Percentiles rank a stretch among this genome's conserved stretches.
These are phyloP conservation scores for Nesidiocoris tenuis DNA, from an alignment of 2,888 invertebrate species.

Conservation along the genomic window DNA sequence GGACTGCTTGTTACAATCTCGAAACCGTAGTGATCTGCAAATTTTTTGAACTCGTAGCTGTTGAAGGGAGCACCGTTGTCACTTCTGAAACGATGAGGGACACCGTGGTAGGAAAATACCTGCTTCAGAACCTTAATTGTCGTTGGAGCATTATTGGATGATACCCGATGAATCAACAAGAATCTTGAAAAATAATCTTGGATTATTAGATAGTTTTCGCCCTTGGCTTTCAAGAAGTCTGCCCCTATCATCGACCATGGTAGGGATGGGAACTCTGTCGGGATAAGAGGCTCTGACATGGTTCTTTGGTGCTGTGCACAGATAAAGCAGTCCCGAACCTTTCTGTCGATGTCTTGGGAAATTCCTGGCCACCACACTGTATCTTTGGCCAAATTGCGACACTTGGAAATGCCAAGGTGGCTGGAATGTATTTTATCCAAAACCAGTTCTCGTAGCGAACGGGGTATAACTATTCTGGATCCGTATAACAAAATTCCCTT, in stretches of 20 bases:
- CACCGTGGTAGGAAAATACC: slow-evolving; percentile 23
- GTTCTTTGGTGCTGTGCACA: background rate
- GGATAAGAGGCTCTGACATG: slow-evolving; percentile 6
- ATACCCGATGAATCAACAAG: too few relatives aligned
- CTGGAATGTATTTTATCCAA: background rate
- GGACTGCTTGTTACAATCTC: slow-evolving; percentile 37
- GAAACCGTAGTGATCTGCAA: slow-evolving; percentile 11
- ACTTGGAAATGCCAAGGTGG: slow-evolving; percentile 13
- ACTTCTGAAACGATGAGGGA: slow-evolving; percentile 15
- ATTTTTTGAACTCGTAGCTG: slow-evolving; percentile 2
- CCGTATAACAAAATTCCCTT: slow-evolving; percentile 2
- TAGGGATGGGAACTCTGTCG: background rate
- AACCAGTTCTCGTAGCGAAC: background rate
- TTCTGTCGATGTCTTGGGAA: background rate
- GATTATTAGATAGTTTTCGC: background rate
- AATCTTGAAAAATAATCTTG: slow-evolving; percentile 8
- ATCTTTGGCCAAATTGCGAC: slow-evolving; percentile 5
- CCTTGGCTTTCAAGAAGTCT: background rate
- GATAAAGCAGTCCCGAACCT: background rate
- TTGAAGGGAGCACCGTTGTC: slow-evolving; percentile 31
- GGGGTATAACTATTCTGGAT: background rate
- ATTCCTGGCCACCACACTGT: slow-evolving; percentile 43
- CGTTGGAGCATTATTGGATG: background rate
- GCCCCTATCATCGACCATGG: slow-evolving; percentile 24
- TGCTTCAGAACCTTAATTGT: background rate